Conservation (phyloP, 2,888 invertebrate species). For the Saturnia pavonia region DNA sequence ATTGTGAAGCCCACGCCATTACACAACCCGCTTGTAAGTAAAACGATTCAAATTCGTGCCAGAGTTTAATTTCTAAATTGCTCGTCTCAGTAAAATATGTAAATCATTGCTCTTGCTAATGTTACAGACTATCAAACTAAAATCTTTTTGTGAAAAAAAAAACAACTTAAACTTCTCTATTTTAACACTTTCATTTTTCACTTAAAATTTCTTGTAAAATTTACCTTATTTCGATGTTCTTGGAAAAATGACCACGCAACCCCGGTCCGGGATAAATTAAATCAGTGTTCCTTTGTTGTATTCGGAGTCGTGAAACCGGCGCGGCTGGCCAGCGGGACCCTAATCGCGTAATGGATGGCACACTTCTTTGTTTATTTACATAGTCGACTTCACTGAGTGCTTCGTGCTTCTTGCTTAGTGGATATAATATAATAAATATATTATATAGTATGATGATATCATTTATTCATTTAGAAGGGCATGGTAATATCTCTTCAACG, state of each 20-base stretch:
- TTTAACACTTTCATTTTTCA: too few species aligned
- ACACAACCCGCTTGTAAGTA: too few species aligned
- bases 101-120: too few species aligned
- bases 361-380: slow-evolving; percentile 16
- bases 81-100: too few species aligned
- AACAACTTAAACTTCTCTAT: too few species aligned
- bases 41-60: too few species aligned
- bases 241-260: not conserved
- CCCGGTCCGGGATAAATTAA: slow-evolving; percentile 35
- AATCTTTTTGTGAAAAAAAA: too few species aligned
- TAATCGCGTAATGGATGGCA: slow-evolving; percentile 42
- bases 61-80: too few species aligned
- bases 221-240: not conserved
- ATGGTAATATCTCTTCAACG: not conserved
- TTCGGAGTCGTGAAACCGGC: slow-evolving; percentile 37
- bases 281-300: slow-evolving; percentile 41
- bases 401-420: slow-evolving; percentile 2
- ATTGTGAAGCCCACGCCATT: too few species aligned
- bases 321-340: slow-evolving; percentile 29
- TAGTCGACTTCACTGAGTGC: slow-evolving; percentile 13
- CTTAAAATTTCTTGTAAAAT: not conserved
- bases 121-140: too few species aligned
- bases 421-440: not conserved
- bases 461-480: not conserved
- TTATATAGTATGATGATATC: not conserved